Evolutionary conservation across 2,113 vertebrate species (phyloP).

Genomic region (Laticauda colubrina): DNA sequence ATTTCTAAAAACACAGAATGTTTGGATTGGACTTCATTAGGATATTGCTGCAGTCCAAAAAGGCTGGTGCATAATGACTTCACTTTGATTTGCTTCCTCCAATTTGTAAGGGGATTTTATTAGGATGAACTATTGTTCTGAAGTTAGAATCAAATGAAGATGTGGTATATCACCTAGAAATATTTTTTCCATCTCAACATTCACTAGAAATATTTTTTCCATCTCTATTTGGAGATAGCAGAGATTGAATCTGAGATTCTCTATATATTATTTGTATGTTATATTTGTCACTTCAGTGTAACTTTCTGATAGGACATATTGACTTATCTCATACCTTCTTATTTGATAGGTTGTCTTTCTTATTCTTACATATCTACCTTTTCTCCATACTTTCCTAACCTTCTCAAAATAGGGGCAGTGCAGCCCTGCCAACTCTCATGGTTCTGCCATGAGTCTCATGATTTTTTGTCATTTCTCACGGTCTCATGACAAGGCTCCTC

Average conservation of each 20-base stretch:
- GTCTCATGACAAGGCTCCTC: no score
- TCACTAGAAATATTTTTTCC: not conserved
- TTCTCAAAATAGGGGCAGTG: not conserved
- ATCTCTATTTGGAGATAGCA: no score
- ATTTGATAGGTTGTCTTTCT: not conserved
- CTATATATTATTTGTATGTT: not conserved
- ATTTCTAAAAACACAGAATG: not conserved
- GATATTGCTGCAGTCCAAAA: not conserved
- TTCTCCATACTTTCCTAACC: not conserved
- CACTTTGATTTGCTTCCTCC: not conserved
- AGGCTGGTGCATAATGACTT: not conserved
- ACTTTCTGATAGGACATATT: not conserved
- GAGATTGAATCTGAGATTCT: not conserved
- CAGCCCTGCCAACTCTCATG: no score
- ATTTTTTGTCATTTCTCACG: no score
- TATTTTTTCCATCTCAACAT: not conserved
- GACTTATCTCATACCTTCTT: not conserved
- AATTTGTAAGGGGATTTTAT: not conserved
- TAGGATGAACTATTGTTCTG: not conserved
- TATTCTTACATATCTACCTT: no score
- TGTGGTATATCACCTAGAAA: not conserved
- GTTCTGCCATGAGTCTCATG: no score
- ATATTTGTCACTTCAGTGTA: not conserved
- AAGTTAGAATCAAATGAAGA: not conserved
- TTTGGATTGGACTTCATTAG: not conserved